These are phyloP conservation scores for Callyntrura guangdongensis DNA, from an alignment of 2,888 invertebrate genomes.

Conservation along the genomic window DNA sequence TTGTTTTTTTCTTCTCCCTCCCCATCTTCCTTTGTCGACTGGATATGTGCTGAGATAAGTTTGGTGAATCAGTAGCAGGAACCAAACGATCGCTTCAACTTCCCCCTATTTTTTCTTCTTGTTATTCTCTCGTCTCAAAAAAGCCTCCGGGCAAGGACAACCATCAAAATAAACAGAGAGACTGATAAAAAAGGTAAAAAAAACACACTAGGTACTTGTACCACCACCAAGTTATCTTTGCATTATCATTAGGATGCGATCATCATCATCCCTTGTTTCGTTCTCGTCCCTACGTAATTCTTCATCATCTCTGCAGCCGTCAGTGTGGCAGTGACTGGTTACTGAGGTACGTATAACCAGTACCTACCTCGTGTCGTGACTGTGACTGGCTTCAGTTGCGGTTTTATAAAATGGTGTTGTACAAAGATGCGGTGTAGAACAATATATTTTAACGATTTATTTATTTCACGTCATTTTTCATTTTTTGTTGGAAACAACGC, in stretches of 20 bases:
- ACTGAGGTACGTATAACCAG: neutral
- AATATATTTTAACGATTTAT: too few relatives aligned
- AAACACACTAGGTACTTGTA: neutral
- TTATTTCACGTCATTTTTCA: constrained; percentile 23
- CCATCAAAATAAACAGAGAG: constrained; percentile 31
- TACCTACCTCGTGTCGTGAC: constrained; percentile 37
- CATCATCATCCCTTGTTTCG: neutral
- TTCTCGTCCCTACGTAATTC: neutral
- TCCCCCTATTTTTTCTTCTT: neutral
- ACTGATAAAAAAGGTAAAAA: constrained; percentile 16
- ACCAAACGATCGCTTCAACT: constrained; percentile 13
- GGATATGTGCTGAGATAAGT: too few relatives aligned
- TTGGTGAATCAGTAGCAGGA: constrained; percentile 33
- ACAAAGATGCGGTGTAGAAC: neutral
- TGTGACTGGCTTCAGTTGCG: constrained; percentile 46
- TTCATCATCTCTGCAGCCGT: neutral
- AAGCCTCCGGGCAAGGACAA: constrained; percentile 77
- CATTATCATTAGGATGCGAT: constrained; percentile 18
- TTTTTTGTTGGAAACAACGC: constrained; percentile 5
- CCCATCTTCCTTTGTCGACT: too few relatives aligned
- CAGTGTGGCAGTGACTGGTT: too few relatives aligned
- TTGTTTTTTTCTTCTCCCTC: constrained; percentile 23
- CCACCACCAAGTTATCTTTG: neutral
- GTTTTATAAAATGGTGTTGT: constrained; percentile 29
- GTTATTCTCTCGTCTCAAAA: constrained; percentile 30